Conservation (phyloP, 2,888 invertebrate species). For the Lissocephala sabroskyi region DNA sequence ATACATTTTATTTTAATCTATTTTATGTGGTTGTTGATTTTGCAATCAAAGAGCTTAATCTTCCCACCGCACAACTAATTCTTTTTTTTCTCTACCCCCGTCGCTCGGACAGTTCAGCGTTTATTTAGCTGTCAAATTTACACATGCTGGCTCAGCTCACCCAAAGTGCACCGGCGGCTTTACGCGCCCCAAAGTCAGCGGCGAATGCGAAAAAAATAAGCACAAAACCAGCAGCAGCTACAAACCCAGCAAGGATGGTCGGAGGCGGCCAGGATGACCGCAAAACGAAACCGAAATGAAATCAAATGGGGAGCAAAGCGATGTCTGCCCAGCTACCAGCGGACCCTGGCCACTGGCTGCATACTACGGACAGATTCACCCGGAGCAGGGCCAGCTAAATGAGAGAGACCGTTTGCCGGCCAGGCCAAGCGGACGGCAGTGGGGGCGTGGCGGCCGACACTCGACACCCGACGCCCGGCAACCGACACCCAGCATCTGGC, state of each 20-base stretch:
- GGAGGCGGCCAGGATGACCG: constrained; percentile 19
- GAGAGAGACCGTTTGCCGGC: too few relatives aligned
- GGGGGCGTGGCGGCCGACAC: too few relatives aligned
- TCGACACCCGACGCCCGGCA: too few relatives aligned
- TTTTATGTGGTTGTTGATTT: constrained; percentile 61
- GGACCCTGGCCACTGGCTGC: not conserved
- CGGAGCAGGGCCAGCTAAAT: too few relatives aligned
- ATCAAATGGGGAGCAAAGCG: constrained; percentile 46
- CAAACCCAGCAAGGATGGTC: too few relatives aligned
- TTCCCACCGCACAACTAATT: constrained; percentile 56
- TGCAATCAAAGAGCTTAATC: constrained; percentile 61
- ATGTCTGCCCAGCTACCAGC: constrained; percentile 2
- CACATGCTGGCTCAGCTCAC: constrained; percentile 43
- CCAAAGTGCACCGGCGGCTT: too few relatives aligned
- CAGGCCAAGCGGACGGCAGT: too few relatives aligned
- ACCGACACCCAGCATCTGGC: constrained; percentile 1
- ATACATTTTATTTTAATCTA: constrained; percentile 53
- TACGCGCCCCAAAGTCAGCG: not conserved
- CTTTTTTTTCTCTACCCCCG: constrained; percentile 38
- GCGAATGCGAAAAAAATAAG: too few relatives aligned
- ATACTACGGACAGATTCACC: too few relatives aligned
- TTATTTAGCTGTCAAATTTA: constrained; percentile 57
- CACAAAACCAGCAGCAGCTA: too few relatives aligned
- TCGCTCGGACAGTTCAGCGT: constrained; percentile 20
- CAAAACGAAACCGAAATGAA: constrained; percentile 48